Percentiles rank a stretch among this genome's conserved stretches.
Conservation (phyloP, 2,888 invertebrate genomes). For the Drosophila stalkeri region DNA sequence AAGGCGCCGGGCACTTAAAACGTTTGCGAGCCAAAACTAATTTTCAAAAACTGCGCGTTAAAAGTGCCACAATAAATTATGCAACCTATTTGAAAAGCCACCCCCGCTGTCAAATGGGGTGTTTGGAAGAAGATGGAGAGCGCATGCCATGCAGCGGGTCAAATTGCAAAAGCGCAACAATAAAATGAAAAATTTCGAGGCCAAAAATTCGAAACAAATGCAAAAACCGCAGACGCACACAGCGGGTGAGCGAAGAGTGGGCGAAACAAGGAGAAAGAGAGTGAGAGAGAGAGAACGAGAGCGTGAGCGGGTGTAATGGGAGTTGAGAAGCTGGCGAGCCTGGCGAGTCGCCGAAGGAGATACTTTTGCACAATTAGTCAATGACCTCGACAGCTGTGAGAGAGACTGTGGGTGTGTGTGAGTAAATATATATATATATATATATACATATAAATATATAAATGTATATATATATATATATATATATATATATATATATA, state of each 20-base stretch:
- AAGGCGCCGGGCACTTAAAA: conserved; percentile 51
- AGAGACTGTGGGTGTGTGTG: neutral
- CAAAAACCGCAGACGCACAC: conserved; percentile 53
- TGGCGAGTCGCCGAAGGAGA: conserved; percentile 28
- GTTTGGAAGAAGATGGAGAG: neutral
- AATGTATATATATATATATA: conserved; percentile 11
- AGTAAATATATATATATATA: neutral
- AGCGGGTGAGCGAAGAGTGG: conserved; percentile 1
- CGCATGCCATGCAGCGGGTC: conserved; percentile 55
- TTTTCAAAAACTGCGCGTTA: conserved; percentile 67
- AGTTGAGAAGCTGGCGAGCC: conserved; percentile 8
- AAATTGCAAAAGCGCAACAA: conserved; percentile 39
- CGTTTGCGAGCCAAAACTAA: conserved; percentile 52
- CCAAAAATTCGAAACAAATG: conserved; percentile 35
- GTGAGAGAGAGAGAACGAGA: no score
- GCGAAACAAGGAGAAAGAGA: neutral
- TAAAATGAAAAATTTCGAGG: conserved; percentile 26
- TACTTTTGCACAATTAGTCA: conserved; percentile 77
- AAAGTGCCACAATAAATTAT: conserved; percentile 79
- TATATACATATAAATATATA: conserved; percentile 15
- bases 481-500: neutral
- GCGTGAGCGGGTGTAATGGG: neutral
- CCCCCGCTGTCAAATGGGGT: conserved; percentile 38
- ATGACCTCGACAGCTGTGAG: conserved; percentile 70
- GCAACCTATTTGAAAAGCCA: conserved; percentile 49